Conservation (phyloP, 2,113 vertebrate genomes). For the Triplophysa tibetana region DNA sequence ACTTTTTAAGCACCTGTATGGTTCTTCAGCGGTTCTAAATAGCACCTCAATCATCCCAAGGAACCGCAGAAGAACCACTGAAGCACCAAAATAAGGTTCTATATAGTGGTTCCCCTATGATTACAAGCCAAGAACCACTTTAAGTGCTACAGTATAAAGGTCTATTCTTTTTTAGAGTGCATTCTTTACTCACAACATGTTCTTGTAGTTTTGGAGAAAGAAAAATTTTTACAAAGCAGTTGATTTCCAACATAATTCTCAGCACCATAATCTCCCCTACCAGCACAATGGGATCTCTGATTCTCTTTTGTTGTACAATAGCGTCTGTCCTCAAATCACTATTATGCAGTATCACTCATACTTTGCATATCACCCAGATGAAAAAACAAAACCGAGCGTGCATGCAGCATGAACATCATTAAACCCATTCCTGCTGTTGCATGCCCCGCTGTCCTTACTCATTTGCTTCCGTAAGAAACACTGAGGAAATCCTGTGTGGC, state of each 20-base stretch:
- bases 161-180: no score
- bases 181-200: not conserved
- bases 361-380: conserved; percentile 6
- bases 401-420: conserved; percentile 27
- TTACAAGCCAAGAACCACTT: no score
- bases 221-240: not conserved
- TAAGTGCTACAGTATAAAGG: no score
- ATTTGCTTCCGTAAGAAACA: conserved; percentile 2
- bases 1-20: no score
- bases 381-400: not conserved
- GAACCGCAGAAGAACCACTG: no score
- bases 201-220: not conserved
- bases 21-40: no score
- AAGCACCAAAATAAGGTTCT: no score
- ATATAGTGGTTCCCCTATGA: no score
- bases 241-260: not conserved
- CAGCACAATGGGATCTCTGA: not conserved
- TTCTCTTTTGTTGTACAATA: not conserved
- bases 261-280: not conserved
- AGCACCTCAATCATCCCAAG: no score
- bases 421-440: not conserved
- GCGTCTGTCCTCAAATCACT: not conserved
- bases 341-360: not conserved
- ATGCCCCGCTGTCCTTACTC: not conserved
- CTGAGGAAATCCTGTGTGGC: not conserved